Evolutionary conservation across 2,888 invertebrate species (phyloP).

Genomic region (Eubasilissa splendida): DNA sequence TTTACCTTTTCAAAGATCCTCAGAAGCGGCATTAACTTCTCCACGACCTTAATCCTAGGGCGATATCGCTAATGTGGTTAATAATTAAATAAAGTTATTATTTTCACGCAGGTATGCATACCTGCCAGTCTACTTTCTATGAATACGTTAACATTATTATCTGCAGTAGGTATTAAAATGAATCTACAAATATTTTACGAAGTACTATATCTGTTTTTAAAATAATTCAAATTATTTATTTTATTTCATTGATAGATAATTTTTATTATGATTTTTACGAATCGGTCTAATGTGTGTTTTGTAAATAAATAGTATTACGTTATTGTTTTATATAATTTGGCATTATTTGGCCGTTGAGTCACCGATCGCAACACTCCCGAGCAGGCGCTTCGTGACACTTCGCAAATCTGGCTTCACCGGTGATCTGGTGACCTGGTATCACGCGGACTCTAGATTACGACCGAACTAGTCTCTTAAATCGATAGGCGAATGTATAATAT

Average conservation of each 20-base stretch:
- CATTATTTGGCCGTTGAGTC: conserved; percentile 52
- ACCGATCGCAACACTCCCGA: conserved; percentile 11
- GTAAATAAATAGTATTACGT: conserved; percentile 45
- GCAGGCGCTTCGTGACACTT: background rate
- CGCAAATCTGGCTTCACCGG: too few relatives aligned
- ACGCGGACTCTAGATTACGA: conserved; percentile 9
- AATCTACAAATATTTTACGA: conserved; percentile 20
- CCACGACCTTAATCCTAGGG: background rate
- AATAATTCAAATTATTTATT: conserved; percentile 43
- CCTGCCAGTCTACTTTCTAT: background rate
- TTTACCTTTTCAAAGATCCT: conserved; percentile 33
- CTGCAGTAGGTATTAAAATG: conserved; percentile 18
- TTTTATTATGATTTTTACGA: conserved; percentile 27
- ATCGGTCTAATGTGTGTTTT: conserved; percentile 45
- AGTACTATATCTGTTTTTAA: background rate
- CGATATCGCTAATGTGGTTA: background rate
- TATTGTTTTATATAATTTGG: conserved; percentile 47
- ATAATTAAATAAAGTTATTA: background rate
- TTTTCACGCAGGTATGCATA: conserved; percentile 12
- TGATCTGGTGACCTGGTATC: background rate
- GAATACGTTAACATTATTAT: conserved; percentile 16
- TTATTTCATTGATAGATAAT: conserved; percentile 33
- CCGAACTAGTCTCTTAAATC: conserved; percentile 40
- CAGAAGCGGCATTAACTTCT: conserved; percentile 31
- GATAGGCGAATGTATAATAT: conserved; percentile 32